Evolutionary conservation across 2,113 vertebrate genomes (phyloP).

Genomic region (Thymallus thymallus): DNA sequence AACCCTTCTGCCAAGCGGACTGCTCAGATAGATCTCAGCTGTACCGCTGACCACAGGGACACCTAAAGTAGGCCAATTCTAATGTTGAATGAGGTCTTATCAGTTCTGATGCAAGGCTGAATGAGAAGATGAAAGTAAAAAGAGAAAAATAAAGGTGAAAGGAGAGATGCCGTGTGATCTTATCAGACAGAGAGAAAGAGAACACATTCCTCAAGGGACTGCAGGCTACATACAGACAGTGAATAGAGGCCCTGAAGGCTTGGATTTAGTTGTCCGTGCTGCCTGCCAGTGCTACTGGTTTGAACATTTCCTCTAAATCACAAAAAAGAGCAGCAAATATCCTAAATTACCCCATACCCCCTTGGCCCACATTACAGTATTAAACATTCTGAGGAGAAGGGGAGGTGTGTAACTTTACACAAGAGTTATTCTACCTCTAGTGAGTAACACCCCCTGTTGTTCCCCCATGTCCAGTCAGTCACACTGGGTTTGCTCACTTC

Average conservation of each 20-base stretch:
- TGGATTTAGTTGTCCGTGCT: no score
- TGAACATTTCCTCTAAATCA: no score
- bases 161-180: no score
- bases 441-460: slow-evolving; percentile 47
- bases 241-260: no score
- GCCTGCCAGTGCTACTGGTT: no score
- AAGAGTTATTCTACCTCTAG: neutral
- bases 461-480: neutral
- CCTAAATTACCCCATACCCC: neutral
- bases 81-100: neutral
- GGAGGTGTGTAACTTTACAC: neutral
- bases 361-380: neutral
- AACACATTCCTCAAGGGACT: no score
- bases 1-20: neutral
- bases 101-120: neutral
- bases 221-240: no score
- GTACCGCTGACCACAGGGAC: neutral
- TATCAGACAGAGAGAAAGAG: no score
- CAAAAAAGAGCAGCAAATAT: neutral
- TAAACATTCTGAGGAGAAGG: neutral
- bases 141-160: no score
- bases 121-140: neutral
- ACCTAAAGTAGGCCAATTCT: neutral
- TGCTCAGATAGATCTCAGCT: neutral
- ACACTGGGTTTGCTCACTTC: neutral